Percentiles rank a stretch among this genome's conserved stretches.
These are phyloP conservation scores for Astropecten irregularis DNA, from an alignment of 53 echinoderm and acorn worm genomes.

Conservation along the genomic window DNA sequence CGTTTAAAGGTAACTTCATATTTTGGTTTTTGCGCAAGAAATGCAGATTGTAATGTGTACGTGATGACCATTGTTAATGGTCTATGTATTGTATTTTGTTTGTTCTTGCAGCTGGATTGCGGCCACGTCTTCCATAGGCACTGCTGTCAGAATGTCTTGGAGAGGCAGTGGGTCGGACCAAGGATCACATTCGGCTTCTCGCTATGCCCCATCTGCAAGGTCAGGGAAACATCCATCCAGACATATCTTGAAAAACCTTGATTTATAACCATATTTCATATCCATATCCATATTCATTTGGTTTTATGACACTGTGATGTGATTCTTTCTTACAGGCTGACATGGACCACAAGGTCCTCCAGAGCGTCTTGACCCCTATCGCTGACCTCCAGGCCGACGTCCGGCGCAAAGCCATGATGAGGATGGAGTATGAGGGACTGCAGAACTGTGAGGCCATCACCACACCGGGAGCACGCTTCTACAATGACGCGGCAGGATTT, in stretches of 20 bases:
- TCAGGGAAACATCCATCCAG: slow-evolving; percentile 50
- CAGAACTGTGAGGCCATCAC: slow-evolving; percentile 92
- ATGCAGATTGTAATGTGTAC: too few relatives aligned
- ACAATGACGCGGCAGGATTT: slow-evolving; percentile 90
- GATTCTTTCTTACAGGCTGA: slow-evolving; percentile 51
- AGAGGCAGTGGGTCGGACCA: slow-evolving; percentile 94
- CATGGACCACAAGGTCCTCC: slow-evolving; percentile 79
- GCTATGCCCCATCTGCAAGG: slow-evolving; percentile 96
- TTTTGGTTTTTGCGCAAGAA: too few relatives aligned
- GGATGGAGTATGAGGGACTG: slow-evolving; percentile 92
- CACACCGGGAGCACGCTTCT: slow-evolving; percentile 84
- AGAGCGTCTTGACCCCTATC: slow-evolving; percentile 77
- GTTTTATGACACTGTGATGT: not conserved
- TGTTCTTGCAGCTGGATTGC: slow-evolving; percentile 73
- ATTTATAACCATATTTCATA: too few relatives aligned
- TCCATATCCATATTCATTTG: not conserved
- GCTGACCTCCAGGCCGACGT: slow-evolving; percentile 81
- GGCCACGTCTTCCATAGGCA: slow-evolving; percentile 96
- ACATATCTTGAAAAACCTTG: not conserved
- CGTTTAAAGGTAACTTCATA: too few relatives aligned
- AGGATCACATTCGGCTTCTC: slow-evolving; percentile 97
- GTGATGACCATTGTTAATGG: too few relatives aligned
- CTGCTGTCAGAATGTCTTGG: slow-evolving; percentile 80
- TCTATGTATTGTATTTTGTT: too few relatives aligned
- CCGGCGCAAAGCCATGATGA: slow-evolving; percentile 90